These are phyloP conservation scores for Psittacus erithacus DNA, from an alignment of 2,113 vertebrate species.

Conservation along the genomic window DNA sequence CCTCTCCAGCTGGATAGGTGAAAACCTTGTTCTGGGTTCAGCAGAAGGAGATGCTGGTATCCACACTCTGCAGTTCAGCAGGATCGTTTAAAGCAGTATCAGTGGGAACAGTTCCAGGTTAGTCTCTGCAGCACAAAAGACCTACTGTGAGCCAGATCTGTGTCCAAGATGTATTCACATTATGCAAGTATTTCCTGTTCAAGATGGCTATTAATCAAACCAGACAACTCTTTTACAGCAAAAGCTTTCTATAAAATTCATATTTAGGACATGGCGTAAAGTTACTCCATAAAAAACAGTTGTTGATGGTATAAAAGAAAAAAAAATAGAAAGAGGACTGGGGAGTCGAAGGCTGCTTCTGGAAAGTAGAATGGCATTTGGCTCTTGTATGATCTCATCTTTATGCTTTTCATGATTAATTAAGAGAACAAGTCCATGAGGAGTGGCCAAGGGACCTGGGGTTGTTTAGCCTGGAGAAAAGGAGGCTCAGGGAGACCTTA, in stretches of 20 bases:
- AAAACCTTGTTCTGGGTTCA: background rate
- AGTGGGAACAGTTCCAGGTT: background rate
- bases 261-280: conserved; percentile 35
- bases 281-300: background rate
- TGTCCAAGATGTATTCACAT: conserved; percentile 33
- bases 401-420: background rate
- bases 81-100: background rate
- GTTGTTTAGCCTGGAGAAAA: background rate
- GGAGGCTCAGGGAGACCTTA: background rate
- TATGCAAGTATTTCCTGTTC: conserved; percentile 54
- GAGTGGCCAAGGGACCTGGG: background rate
- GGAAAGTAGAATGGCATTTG: background rate
- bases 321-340: background rate
- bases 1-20: background rate
- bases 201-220: conserved; percentile 35
- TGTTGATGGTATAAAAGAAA: background rate
- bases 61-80: background rate
- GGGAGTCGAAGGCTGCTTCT: background rate
- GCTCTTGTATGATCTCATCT: background rate
- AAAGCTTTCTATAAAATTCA: conserved; percentile 40
- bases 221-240: conserved; percentile 21
- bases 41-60: background rate
- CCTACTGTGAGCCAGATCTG: conserved; percentile 36
- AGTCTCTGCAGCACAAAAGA: conserved; percentile 21
- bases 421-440: background rate